A percentile compares a stretch with the other conserved stretches of the same genome.
phyloP scores from a whole-genome alignment of 2,888 invertebrate genomes.

The Eupithecia insigniata region DNA sequence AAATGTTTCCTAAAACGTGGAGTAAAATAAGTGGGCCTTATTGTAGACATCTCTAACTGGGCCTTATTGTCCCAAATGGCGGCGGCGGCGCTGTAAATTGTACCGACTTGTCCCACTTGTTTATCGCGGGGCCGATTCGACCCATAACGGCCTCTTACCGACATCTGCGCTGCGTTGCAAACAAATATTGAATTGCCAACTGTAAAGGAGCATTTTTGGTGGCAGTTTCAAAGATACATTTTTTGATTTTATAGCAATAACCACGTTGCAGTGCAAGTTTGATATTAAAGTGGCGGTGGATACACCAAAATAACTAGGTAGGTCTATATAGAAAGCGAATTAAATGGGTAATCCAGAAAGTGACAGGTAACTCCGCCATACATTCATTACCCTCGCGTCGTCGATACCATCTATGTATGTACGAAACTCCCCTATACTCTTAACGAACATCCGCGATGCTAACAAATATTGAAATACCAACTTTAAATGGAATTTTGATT shows the following conservation, averaged over 20 bases:
- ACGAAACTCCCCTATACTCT: background rate
- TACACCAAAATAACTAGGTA: background rate
- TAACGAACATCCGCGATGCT: conserved; percentile 65
- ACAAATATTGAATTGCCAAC: conserved; percentile 34
- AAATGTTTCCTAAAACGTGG: conserved; percentile 28
- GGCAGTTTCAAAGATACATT: conserved; percentile 10
- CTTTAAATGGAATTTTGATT: conserved; percentile 84
- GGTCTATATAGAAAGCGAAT: background rate
- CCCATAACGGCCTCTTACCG: conserved; percentile 32
- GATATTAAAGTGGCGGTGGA: background rate
- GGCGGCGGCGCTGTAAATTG: conserved; percentile 31
- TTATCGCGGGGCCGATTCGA: conserved; percentile 30
- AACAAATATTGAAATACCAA: conserved; percentile 80
- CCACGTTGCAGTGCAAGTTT: background rate
- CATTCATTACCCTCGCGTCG: background rate
- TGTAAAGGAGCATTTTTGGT: conserved; percentile 30
- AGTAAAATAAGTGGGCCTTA: conserved; percentile 26
- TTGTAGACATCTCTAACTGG: conserved; percentile 33
- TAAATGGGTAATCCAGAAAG: background rate
- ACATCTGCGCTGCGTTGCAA: conserved; percentile 36
- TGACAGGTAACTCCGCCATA: background rate
- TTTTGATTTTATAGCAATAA: conserved; percentile 8
- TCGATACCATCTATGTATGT: background rate
- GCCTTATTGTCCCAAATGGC: conserved; percentile 35
- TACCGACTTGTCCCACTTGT: conserved; percentile 34